phyloP scores from a whole-genome alignment of 2,797 vertebrate species.

The Xenops minutus region DNA sequence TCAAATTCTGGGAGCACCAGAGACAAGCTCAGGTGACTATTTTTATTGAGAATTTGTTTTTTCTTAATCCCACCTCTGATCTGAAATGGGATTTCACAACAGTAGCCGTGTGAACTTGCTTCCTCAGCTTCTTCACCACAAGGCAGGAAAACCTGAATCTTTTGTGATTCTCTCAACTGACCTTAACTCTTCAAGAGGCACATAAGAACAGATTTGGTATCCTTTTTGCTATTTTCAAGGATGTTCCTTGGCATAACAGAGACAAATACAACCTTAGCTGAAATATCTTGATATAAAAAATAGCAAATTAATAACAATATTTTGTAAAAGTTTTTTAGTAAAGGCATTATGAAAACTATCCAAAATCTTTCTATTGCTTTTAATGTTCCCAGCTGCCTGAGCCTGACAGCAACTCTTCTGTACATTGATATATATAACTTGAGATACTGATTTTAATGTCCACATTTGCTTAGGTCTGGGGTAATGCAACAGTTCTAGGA shows the following conservation, averaged over 20 bases:
- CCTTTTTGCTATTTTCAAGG: neutral
- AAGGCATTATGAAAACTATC: neutral
- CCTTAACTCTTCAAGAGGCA: neutral
- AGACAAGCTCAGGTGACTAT: fast-evolving
- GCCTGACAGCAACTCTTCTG: neutral
- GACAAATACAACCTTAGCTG: neutral
- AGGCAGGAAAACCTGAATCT: neutral
- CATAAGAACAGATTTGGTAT: neutral
- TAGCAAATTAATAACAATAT: neutral
- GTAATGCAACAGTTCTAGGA: neutral
- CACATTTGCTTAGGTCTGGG: neutral
- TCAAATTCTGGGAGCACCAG: neutral
- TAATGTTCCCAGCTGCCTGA: neutral
- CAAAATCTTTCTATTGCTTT: neutral
- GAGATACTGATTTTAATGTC: neutral
- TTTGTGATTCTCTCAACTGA: neutral
- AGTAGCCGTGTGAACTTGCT: neutral
- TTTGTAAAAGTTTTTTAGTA: neutral
- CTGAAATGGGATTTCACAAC: neutral
- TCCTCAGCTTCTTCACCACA: neutral
- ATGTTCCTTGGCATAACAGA: neutral
- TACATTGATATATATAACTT: neutral
- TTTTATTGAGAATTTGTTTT: neutral
- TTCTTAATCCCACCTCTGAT: neutral
- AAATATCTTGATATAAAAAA: neutral